Percentiles rank a stretch among this genome's conserved stretches.
Conservation (phyloP, 2,113 vertebrate species). For the Lasiurus borealis region DNA sequence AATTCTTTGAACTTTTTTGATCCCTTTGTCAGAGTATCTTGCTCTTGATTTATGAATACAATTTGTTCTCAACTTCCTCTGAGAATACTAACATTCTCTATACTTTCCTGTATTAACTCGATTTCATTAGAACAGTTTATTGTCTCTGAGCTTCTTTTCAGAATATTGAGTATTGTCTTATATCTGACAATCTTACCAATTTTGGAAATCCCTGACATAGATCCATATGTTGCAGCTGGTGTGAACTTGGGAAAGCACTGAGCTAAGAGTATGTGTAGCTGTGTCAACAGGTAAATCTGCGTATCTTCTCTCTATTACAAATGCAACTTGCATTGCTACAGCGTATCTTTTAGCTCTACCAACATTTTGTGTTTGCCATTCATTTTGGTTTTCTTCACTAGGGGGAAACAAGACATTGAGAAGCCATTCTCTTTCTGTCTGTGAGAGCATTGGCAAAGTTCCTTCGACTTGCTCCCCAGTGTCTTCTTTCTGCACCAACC, state of each 20-base stretch:
- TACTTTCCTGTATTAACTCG: background rate
- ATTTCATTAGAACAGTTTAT: background rate
- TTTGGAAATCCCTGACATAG: background rate
- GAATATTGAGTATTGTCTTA: background rate
- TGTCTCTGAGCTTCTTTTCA: constrained; percentile 33
- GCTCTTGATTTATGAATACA: constrained; percentile 34
- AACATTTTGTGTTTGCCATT: background rate
- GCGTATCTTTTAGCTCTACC: background rate
- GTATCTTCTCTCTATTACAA: background rate
- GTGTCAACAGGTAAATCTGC: background rate
- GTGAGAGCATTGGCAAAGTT: background rate
- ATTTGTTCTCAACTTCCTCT: background rate
- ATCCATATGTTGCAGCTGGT: background rate
- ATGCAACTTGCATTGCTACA: background rate
- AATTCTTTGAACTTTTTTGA: constrained; percentile 43
- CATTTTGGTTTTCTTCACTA: background rate
- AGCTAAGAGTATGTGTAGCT: background rate
- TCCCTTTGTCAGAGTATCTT: background rate
- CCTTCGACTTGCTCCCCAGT: background rate
- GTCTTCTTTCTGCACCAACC: background rate
- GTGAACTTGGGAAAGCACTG: background rate
- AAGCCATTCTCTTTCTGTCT: background rate
- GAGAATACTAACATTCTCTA: background rate
- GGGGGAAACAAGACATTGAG: background rate
- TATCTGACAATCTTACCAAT: background rate